Evolutionary conservation across 2,888 invertebrate genomes (phyloP).

Genomic region (Rhagophthalmus giganteus): DNA sequence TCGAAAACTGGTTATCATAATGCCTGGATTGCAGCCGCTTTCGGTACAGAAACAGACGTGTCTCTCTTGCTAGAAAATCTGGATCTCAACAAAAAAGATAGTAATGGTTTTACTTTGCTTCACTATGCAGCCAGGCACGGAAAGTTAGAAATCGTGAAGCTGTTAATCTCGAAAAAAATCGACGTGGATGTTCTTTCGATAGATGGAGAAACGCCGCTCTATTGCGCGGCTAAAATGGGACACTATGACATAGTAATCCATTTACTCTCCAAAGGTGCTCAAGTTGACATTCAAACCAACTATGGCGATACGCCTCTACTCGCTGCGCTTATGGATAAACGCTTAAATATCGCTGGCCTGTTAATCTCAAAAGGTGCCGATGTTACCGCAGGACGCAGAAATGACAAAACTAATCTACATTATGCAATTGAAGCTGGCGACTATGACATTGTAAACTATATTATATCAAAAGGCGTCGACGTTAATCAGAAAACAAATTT

Average conservation of each 20-base stretch:
- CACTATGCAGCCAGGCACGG: conserved; percentile 8
- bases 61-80: background rate
- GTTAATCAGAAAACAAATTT: background rate
- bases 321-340: background rate
- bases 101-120: background rate
- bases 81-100: background rate
- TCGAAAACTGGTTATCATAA: background rate
- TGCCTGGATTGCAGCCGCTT: conserved; percentile 1
- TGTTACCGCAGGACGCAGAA: background rate
- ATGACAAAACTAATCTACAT: background rate
- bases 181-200: background rate
- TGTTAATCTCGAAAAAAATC: background rate
- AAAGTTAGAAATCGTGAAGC: background rate
- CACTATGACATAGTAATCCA: too few relatives aligned
- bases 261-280: background rate
- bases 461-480: background rate
- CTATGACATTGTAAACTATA: background rate
- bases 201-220: background rate
- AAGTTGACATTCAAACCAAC: background rate
- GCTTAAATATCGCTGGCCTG: background rate
- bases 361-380: background rate
- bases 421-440: background rate
- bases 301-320: background rate
- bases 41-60: conserved; percentile 4
- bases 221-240: background rate